Conservation (phyloP, 64 coral and sea anemone genomes). For the Acropora tenuis region DNA sequence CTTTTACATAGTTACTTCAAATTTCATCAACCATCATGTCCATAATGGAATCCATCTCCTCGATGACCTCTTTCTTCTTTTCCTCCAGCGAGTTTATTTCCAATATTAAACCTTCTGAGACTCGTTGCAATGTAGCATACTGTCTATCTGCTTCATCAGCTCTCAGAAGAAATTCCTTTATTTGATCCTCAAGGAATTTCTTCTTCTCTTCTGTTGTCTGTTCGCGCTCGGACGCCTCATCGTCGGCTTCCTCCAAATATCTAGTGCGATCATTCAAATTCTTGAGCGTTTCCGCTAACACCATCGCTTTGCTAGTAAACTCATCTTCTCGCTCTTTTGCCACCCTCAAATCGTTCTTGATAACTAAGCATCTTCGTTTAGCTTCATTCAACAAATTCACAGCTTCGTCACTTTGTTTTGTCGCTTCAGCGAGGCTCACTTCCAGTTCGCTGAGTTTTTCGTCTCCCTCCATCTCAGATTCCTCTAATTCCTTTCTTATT, state of each 20-base stretch:
- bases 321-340: constrained; percentile 10
- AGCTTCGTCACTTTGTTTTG: not conserved
- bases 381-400: constrained; percentile 19
- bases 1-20: not conserved
- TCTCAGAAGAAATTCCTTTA: not conserved
- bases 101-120: not conserved
- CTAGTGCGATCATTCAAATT: not conserved
- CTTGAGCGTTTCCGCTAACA: not conserved
- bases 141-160: constrained; percentile 41
- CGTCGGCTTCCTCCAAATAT: constrained; percentile 44
- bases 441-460: constrained; percentile 46
- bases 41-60: constrained; percentile 35
- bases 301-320: not conserved
- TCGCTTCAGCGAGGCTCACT: not conserved
- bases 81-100: not conserved
- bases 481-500: constrained; percentile 42
- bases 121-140: not conserved
- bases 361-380: constrained; percentile 9
- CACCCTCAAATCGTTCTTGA: constrained; percentile 21
- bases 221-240: constrained; percentile 40
- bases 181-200: constrained; percentile 58
- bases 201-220: constrained; percentile 55
- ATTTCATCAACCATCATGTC: not conserved
- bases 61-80: not conserved
- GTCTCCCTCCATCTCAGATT: constrained; percentile 58